Evolutionary conservation across 2,797 vertebrate species (phyloP).

Genomic region (Rhabdomys pumilio): DNA sequence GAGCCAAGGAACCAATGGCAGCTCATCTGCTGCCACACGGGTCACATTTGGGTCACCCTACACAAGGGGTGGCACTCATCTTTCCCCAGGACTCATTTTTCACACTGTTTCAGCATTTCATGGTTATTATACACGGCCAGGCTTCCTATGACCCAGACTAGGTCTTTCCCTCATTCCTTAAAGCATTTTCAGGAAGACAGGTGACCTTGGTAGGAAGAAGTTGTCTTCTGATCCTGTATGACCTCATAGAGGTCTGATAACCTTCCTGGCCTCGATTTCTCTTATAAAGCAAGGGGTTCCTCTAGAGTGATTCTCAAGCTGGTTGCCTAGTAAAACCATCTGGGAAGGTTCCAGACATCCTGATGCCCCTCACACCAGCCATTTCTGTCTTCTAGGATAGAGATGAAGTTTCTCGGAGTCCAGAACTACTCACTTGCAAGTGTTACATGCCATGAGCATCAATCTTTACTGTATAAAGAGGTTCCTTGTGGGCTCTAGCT

Average conservation of each 20-base stretch:
- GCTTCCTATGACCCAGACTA: background rate
- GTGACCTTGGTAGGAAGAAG: background rate
- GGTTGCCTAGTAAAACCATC: background rate
- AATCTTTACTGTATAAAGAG: background rate
- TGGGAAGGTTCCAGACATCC: background rate
- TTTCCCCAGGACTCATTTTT: constrained; percentile 23
- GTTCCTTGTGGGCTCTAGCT: background rate
- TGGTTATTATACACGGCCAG: background rate
- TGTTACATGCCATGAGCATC: background rate
- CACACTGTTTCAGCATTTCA: background rate
- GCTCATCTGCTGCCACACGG: background rate
- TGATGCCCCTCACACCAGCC: too few relatives aligned
- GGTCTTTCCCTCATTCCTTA: background rate
- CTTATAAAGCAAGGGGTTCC: background rate
- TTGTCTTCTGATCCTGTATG: background rate
- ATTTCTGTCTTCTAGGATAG: background rate
- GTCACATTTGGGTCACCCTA: background rate
- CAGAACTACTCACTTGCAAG: background rate
- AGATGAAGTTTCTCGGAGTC: background rate
- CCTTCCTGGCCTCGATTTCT: background rate
- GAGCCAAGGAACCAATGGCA: background rate
- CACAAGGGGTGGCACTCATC: background rate
- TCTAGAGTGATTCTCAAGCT: background rate
- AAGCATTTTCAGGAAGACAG: background rate
- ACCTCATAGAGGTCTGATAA: background rate